phyloP scores from a whole-genome alignment of 2,113 vertebrate species.

The Paralichthys olivaceus region DNA sequence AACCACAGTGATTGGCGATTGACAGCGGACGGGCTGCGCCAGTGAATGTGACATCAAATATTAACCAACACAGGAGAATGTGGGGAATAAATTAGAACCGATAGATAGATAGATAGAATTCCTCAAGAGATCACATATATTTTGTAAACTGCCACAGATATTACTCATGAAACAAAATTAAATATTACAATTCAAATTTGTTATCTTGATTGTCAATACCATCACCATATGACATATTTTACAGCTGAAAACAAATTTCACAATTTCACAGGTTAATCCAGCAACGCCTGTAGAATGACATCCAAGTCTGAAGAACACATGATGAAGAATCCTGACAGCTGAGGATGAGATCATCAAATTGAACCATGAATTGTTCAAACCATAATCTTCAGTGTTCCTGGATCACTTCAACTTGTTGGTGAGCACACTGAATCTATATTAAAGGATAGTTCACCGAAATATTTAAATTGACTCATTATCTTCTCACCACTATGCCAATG shows the following conservation, averaged over 20 bases:
- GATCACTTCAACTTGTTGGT: too few relatives aligned
- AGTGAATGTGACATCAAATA: not conserved
- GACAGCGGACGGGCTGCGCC: not conserved
- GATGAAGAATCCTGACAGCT: too few relatives aligned
- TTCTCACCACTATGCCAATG: too few relatives aligned
- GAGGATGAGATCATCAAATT: too few relatives aligned
- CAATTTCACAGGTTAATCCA: not conserved
- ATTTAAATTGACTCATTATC: too few relatives aligned
- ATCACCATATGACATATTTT: not conserved
- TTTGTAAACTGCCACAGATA: not conserved
- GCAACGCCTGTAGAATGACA: too few relatives aligned
- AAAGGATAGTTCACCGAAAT: too few relatives aligned
- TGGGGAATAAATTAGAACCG: not conserved
- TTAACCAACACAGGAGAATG: not conserved
- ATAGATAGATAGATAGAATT: not conserved
- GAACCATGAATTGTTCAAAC: too few relatives aligned
- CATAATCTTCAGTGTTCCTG: too few relatives aligned
- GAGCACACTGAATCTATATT: too few relatives aligned
- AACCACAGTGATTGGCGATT: not conserved
- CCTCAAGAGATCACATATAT: not conserved
- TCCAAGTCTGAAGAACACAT: too few relatives aligned
- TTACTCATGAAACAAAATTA: not conserved
- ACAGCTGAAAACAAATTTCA: not conserved
- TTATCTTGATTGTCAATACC: not conserved
- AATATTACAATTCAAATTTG: not conserved